A percentile compares a stretch with the other conserved stretches of the same genome.
These are phyloP conservation scores for Macrotrachela quadricornifera DNA, from an alignment of 1,140 invertebrate species.

Conservation along the genomic window DNA sequence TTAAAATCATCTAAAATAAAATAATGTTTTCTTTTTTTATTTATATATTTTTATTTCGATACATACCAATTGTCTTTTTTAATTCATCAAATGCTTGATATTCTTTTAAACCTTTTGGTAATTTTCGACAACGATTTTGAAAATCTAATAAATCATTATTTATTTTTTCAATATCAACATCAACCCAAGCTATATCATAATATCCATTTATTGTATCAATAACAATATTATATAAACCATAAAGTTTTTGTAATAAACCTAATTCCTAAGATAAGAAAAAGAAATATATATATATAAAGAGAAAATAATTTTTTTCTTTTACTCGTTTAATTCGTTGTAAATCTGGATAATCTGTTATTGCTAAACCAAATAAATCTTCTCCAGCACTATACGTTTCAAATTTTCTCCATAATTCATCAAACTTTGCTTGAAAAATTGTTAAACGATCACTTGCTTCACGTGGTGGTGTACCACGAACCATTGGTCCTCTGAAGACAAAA, in stretches of 20 bases:
- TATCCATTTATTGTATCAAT: slow-evolving; percentile 83
- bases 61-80: slow-evolving; percentile 57
- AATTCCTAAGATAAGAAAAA: slow-evolving; percentile 46
- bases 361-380: slow-evolving; percentile 74
- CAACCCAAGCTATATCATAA: slow-evolving; percentile 82
- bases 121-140: slow-evolving; percentile 55
- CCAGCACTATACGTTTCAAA: slow-evolving; percentile 76
- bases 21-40: too few relatives aligned
- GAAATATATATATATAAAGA: background rate
- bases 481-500: slow-evolving; percentile 47
- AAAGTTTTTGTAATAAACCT: slow-evolving; percentile 78
- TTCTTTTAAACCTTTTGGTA: slow-evolving; percentile 83
- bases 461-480: slow-evolving; percentile 68
- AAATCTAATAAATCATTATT: slow-evolving; percentile 91
- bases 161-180: slow-evolving; percentile 88
- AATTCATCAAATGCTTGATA: slow-evolving; percentile 89
- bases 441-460: slow-evolving; percentile 75
- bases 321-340: slow-evolving; percentile 53
- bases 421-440: slow-evolving; percentile 70
- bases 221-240: slow-evolving; percentile 85
- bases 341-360: slow-evolving; percentile 71
- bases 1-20: slow-evolving; percentile 60
- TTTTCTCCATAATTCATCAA: slow-evolving; percentile 84
- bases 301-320: background rate
- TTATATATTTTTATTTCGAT: too few relatives aligned